A percentile compares a stretch with the other conserved stretches of the same genome.
Conservation (phyloP, 2,113 vertebrate genomes). For the Bungarus multicinctus region DNA sequence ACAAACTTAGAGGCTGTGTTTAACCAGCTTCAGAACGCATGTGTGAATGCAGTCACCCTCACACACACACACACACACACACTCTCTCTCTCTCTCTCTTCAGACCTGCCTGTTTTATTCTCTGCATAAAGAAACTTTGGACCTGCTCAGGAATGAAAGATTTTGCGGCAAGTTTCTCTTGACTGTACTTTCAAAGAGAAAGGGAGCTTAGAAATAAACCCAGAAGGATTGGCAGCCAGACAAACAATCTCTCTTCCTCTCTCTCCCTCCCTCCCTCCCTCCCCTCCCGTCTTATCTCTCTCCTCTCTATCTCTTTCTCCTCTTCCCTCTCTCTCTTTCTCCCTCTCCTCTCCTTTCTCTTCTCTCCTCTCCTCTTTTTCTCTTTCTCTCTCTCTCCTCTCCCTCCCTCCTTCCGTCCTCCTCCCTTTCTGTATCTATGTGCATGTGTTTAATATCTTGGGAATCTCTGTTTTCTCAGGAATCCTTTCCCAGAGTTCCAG, state of each 20-base stretch:
- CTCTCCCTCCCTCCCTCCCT: no score
- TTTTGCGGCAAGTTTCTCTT: not conserved
- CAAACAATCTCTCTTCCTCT: no score
- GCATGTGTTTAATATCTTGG: not conserved
- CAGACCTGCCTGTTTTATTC: not conserved
- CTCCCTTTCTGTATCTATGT: not conserved
- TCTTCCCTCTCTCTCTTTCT: no score
- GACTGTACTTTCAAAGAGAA: not conserved
- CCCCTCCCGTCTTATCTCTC: no score
- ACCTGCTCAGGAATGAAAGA: not conserved
- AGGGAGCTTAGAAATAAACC: not conserved
- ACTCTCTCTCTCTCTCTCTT: not conserved
- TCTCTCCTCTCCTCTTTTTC: no score
- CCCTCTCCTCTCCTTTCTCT: no score
- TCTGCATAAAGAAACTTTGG: not conserved
- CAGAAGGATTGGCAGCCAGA: not conserved
- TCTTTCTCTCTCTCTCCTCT: no score
- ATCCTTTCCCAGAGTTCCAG: not conserved
- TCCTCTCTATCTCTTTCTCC: accelerated
- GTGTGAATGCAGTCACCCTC: not conserved
- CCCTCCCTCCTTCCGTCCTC: no score
- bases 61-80: not conserved
- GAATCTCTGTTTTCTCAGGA: not conserved
- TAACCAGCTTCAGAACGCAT: not conserved
- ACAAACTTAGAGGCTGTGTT: not conserved